Base-by-base conservation (phyloP, 2,113 vertebrate genomes). In the Seriola quinqueradiata region DNA sequence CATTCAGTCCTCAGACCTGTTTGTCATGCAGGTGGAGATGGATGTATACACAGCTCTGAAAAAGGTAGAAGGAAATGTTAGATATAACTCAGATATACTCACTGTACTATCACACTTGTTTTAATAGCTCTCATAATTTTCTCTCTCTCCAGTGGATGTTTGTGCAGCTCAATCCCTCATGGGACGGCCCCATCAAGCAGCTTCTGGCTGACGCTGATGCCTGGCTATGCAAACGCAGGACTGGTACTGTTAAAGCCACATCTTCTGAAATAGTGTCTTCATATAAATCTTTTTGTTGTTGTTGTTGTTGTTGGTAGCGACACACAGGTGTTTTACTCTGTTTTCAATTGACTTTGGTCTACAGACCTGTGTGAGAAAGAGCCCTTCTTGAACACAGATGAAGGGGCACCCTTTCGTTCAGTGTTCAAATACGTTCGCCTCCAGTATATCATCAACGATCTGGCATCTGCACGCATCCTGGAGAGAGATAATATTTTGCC, bases 1-100 rank as follows among this genome's bases (percentile, higher is more conserved):
- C 91, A 96, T 99, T 73, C 95, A 96, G 89, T 99, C 98, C 0
- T 97, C 97, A 4, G 98, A 99, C 84, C 95, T 99, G 59, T 98
- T 99, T 85, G 98, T 99, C 65, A 98, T 99, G 97, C 98, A 99
- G 94, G 98, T 99, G 80, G 98, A 99, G 83, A 99, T 99, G 98
- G 98, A 99, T 4, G 97, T 99, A 1, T 99, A 99, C 77, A 99
- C 97, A 3, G 96, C 97, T 86, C 95, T 99, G 81, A 99, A 99
- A 90, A 99, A 99, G 96, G 98, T 99, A 94, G 0, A 38, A 3
- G 2, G 2, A 54, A 19, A 64, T 48, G 3, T 9, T 6, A 5
- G n/a, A 5, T 44, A 46, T 60, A 13, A 7, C 23, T 46, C 17
- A 36, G 8, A 63, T 8, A 36, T 8, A 46, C 10, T 14, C 13